Percentiles rank a stretch among this genome's conserved stretches.
Evolutionary conservation across 2,113 vertebrate genomes (phyloP).

Genomic region (Nesogale talazaci): DNA sequence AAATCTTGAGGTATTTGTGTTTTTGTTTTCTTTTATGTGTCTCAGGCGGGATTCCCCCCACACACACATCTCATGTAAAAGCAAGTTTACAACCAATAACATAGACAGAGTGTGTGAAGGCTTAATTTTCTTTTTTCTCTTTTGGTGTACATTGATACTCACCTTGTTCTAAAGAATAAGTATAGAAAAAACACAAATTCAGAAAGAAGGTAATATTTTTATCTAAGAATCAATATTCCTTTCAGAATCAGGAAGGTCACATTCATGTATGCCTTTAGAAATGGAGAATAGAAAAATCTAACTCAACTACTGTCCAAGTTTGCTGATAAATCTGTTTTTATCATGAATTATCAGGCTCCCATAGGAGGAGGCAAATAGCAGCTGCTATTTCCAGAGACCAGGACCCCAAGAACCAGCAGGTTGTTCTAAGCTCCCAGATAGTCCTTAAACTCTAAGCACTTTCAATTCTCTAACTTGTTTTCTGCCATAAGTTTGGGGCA

Average conservation of each 20-base stretch:
- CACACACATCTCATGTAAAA: not conserved
- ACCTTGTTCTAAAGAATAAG: not conserved
- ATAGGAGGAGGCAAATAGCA: not conserved
- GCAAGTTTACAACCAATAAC: not conserved
- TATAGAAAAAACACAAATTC: not conserved
- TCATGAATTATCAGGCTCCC: not conserved
- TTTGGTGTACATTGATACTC: not conserved
- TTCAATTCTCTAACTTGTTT: not conserved
- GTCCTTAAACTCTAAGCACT: not conserved
- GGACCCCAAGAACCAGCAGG: not conserved
- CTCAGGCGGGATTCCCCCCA: not conserved
- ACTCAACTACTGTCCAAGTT: not conserved
- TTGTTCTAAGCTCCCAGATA: not conserved
- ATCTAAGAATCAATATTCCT: not conserved
- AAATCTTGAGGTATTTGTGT: not conserved
- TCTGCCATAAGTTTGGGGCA: not conserved
- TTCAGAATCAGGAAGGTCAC: not conserved
- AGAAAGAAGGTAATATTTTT: not conserved
- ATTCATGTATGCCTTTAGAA: not conserved
- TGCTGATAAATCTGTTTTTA: not conserved
- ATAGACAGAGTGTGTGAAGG: fast-evolving
- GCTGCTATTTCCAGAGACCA: not conserved
- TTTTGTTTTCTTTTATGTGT: not conserved
- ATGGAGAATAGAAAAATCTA: not conserved
- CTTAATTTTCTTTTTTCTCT: not conserved